A percentile compares a stretch with the other conserved stretches of the same genome.
phyloP scores from a whole-genome alignment of 2,888 invertebrate species.

The Oxyscelio sp. region DNA sequence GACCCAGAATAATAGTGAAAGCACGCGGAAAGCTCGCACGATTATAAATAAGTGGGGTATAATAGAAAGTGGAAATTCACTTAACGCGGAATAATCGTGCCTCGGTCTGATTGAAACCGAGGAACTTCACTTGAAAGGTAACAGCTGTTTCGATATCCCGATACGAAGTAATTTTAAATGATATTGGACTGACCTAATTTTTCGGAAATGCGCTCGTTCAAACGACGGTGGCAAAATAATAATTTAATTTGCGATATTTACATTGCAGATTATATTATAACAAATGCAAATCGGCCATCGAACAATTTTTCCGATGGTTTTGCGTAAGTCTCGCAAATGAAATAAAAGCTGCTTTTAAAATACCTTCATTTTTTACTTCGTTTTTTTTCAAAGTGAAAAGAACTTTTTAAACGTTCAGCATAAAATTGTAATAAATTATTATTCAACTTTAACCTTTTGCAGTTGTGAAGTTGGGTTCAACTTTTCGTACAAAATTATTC shows the following conservation, averaged over 20 bases:
- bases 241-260: conserved; percentile 10
- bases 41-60: conserved; percentile 53
- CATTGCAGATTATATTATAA: background rate
- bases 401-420: background rate
- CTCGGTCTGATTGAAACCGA: conserved; percentile 49
- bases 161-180: conserved; percentile 15
- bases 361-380: no score
- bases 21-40: conserved; percentile 26
- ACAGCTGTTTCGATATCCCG: conserved; percentile 48
- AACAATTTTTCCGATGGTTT: background rate
- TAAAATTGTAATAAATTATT: conserved; percentile 1
- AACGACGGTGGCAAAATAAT: conserved; percentile 8
- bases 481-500: no score
- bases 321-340: no score
- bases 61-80: conserved; percentile 47
- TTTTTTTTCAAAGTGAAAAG: background rate
- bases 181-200: conserved; percentile 38
- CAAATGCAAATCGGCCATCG: background rate
- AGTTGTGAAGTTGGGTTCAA: background rate
- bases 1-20: conserved; percentile 31
- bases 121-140: conserved; percentile 34
- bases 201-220: background rate
- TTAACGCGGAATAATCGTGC: conserved; percentile 40
- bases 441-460: background rate
- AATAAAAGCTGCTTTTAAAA: no score